Percentiles rank a stretch among this genome's conserved stretches.
phyloP scores from a whole-genome alignment of 2,888 invertebrate species.

The Chydorus sphaericus region DNA sequence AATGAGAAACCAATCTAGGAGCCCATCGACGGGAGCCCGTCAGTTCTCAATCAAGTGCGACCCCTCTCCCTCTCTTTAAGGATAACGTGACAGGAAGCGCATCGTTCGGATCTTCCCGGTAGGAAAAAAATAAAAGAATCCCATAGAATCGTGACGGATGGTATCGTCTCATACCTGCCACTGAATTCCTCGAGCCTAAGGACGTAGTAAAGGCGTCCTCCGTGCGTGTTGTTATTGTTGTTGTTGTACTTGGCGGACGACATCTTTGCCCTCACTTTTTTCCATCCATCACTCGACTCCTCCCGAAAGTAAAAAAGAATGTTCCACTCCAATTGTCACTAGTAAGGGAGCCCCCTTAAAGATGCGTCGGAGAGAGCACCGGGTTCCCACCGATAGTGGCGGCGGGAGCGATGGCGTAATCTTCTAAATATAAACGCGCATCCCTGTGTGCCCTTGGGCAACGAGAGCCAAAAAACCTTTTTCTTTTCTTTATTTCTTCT shows the following conservation, averaged over 20 bases:
- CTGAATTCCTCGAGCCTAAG: not conserved
- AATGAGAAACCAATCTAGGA: too few species aligned
- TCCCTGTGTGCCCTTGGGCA: too few species aligned
- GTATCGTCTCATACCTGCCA: not conserved
- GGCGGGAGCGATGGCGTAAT: not conserved
- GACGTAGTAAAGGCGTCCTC: slow-evolving; percentile 1
- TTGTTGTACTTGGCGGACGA: too few species aligned
- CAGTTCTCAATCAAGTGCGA: too few species aligned
- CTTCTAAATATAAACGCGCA: slow-evolving; percentile 6
- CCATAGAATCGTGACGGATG: not conserved
- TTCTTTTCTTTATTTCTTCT: too few species aligned
- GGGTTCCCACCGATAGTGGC: not conserved
- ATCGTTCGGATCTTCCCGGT: too few species aligned
- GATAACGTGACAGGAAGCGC: not conserved
- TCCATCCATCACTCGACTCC: slow-evolving; percentile 4
- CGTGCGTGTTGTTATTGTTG: not conserved
- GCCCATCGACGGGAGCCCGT: too few species aligned
- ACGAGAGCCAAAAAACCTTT: too few species aligned
- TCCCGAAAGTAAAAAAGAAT: not conserved
- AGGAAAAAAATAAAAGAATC: not conserved
- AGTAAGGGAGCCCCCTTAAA: not conserved
- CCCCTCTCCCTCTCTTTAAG: too few species aligned
- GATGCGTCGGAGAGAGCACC: not conserved
- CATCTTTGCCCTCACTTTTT: too few species aligned
- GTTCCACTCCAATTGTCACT: too few species aligned